Base-by-base conservation (phyloP, 2,113 vertebrate genomes). In the Strix aluco region DNA sequence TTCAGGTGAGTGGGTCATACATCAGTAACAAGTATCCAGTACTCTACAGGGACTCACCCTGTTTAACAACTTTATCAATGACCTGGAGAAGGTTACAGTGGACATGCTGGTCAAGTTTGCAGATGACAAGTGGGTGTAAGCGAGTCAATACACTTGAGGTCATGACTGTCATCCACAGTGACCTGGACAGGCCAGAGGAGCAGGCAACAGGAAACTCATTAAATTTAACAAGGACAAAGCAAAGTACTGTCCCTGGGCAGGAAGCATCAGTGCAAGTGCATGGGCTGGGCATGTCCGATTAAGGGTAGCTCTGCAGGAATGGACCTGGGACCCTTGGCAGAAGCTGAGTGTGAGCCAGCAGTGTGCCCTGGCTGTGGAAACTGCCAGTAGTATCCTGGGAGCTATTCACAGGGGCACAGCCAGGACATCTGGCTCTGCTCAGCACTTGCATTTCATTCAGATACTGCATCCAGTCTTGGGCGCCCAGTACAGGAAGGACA, bases 311-410 rank as follows among this genome's bases (percentile, higher is more conserved):
- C 42, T 70, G 49, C 5, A 4, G 47, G 16, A 73, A 61, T 23
- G 10, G 21, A 32, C 10, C 10, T 7, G 20, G 10, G 11, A 2
- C 2, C 14, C 21, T 19, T 22, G 23, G 34, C 29, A 52, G 44
- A 49, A 42, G 15, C 9, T 11, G 21, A 62, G n/a, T n/a, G 13
- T 11, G 6, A 81, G 17, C 30, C 21, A 55, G 18, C 27, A 34
- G 52, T 3, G 17, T 27, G 30, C 17, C 20, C 54, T 71, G 10
- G 11, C 26, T 73, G 22, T 54, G 61, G 40, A 18, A 13, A 11
- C 1, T 2, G 15, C 8, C 32, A 42, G 1, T 10, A 10, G 21
- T 6, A 21, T 17, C 13, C 12, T 18, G 23, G 44, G 19, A 1
- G 1, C 4, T 61, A 22, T 38, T 46, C 17, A 29, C 34, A 46